These are phyloP conservation scores for Xyrauchen texanus DNA, from an alignment of 2,113 vertebrate species.

Conservation along the genomic window DNA sequence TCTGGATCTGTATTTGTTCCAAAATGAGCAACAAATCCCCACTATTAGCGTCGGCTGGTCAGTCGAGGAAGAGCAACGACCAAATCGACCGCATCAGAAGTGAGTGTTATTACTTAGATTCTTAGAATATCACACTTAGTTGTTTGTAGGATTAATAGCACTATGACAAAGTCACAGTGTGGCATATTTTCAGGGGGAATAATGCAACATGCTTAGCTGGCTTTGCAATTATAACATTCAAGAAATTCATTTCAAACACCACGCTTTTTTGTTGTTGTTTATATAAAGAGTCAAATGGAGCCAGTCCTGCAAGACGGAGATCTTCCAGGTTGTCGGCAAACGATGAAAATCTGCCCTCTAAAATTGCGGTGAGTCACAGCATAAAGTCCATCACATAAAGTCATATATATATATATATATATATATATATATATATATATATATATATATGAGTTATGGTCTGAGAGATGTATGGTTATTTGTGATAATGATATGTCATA, in stretches of 20 bases:
- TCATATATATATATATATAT: too few species aligned
- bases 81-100: neutral
- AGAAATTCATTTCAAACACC: too few species aligned
- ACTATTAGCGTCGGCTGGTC: neutral
- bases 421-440: too few species aligned
- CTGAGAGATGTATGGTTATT: too few species aligned
- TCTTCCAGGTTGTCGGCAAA: slow-evolving; percentile 67
- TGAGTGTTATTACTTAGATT: slow-evolving; percentile 1
- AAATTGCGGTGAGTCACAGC: slow-evolving; percentile 36
- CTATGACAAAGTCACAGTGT: neutral
- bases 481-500: too few species aligned
- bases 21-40: slow-evolving; percentile 45
- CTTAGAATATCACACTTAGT: neutral
- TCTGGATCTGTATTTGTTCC: neutral
- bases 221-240: too few species aligned
- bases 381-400: too few species aligned
- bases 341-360: slow-evolving; percentile 36
- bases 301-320: slow-evolving; percentile 57
- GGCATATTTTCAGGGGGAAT: neutral
- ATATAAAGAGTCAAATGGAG: slow-evolving; percentile 32
- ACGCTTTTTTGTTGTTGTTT: neutral
- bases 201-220: too few species aligned
- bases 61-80: slow-evolving; percentile 14
- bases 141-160: neutral
- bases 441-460: too few species aligned